A percentile compares a stretch with the other conserved stretches of the same genome.
Evolutionary conservation across 2,888 invertebrate species (phyloP).

Genomic region (Andrena chrysosceles): DNA sequence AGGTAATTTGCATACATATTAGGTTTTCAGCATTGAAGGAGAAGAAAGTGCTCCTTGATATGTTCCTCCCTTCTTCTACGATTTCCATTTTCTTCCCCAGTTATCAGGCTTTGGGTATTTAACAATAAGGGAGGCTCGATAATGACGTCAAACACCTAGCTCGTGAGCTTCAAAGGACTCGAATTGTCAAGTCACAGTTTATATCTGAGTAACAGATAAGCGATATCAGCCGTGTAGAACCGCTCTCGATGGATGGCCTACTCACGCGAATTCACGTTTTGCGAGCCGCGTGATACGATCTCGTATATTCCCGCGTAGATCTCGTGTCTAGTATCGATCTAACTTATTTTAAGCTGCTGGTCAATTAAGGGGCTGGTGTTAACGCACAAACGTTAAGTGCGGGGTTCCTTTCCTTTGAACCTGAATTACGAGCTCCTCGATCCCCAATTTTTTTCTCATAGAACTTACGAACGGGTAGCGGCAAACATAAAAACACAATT

Average conservation of each 20-base stretch:
- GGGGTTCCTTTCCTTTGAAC: background rate
- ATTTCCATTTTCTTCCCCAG: background rate
- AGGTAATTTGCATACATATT: background rate
- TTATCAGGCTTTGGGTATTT: conserved; percentile 8
- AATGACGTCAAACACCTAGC: conserved; percentile 46
- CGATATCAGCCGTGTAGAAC: conserved; percentile 52
- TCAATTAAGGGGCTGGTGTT: conserved; percentile 62
- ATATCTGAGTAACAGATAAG: conserved; percentile 66
- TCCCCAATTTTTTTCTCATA: conserved; percentile 7
- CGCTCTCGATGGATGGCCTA: conserved; percentile 30
- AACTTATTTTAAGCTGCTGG: conserved; percentile 56
- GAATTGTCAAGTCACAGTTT: conserved; percentile 55
- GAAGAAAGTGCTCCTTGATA: background rate
- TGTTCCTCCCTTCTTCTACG: background rate
- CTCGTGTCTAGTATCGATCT: conserved; percentile 66
- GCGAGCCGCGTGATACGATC: conserved; percentile 65
- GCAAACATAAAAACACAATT: background rate
- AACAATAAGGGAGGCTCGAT: conserved; percentile 16
- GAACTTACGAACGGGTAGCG: background rate
- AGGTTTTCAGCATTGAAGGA: background rate
- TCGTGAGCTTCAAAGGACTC: conserved; percentile 28
- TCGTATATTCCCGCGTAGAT: conserved; percentile 56
- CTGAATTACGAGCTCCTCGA: conserved; percentile 16
- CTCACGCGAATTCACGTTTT: conserved; percentile 72
- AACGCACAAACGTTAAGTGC: conserved; percentile 37